A percentile compares a stretch with the other conserved stretches of the same genome.
These are phyloP conservation scores for Apostichopus californicus DNA, from an alignment of 35 echinoderm and acorn worm species.

Conservation along the genomic window DNA sequence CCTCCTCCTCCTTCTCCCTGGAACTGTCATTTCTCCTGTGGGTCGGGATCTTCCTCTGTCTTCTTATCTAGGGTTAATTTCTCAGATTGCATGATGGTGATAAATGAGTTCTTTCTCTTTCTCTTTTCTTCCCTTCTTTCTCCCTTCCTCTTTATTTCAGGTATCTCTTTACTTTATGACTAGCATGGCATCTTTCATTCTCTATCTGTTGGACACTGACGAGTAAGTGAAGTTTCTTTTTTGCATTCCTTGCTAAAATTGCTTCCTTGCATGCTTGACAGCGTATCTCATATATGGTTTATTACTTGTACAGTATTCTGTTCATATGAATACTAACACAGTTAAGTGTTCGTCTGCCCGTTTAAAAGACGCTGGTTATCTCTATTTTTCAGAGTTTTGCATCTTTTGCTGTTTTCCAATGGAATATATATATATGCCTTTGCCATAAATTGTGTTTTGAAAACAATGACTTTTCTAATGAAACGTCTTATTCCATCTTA, in stretches of 20 bases:
- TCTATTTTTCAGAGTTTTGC: too few relatives aligned
- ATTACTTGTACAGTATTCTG: too few relatives aligned
- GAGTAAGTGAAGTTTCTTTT: conserved; percentile 63
- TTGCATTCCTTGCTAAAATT: not conserved
- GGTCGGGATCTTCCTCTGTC: not conserved
- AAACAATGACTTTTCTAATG: too few relatives aligned
- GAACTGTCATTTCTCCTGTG: not conserved
- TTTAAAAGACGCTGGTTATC: too few relatives aligned
- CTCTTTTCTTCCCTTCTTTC: conserved; percentile 34
- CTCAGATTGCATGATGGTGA: conserved; percentile 49
- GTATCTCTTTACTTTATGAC: conserved; percentile 69
- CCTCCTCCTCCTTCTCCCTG: not conserved
- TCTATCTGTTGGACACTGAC: conserved; percentile 67
- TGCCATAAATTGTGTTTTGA: too few relatives aligned
- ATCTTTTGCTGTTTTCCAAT: too few relatives aligned
- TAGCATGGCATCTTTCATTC: conserved; percentile 77
- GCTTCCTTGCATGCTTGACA: not conserved
- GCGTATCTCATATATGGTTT: too few relatives aligned
- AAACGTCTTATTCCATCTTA: too few relatives aligned
- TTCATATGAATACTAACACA: too few relatives aligned
- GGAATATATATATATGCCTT: too few relatives aligned
- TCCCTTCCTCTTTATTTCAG: conserved; percentile 24
- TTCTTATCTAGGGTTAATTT: not conserved
- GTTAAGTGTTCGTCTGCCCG: too few relatives aligned
- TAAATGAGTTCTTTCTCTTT: conserved; percentile 36